These are phyloP conservation scores for Hemicordylus capensis DNA, from an alignment of 2,113 vertebrate genomes.

Conservation along the genomic window DNA sequence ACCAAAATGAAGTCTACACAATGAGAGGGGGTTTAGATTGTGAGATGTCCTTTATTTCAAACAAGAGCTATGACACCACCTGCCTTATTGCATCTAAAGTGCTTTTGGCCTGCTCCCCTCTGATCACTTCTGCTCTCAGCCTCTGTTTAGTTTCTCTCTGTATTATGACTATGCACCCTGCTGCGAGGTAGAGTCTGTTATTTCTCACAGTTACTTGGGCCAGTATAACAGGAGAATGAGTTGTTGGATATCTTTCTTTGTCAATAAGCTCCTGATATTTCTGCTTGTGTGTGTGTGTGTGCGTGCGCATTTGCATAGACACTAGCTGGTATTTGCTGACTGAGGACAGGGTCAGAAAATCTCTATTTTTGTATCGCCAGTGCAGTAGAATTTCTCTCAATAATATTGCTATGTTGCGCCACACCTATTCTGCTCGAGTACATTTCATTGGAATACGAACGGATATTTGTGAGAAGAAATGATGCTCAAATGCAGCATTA, in stretches of 20 bases:
- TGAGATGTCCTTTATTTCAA: background rate
- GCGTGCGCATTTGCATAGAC: slow-evolving; percentile 29
- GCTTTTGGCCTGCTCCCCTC: slow-evolving; percentile 53
- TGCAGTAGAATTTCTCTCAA: background rate
- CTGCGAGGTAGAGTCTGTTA: slow-evolving; percentile 24
- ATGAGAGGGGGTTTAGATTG: background rate
- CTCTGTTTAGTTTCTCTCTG: slow-evolving; percentile 31
- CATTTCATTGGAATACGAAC: slow-evolving; percentile 3
- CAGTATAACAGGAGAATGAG: slow-evolving; percentile 5
- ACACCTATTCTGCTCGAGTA: slow-evolving; percentile 34
- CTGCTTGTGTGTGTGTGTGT: too few species aligned
- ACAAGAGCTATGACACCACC: slow-evolving; percentile 21
- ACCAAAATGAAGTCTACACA: background rate
- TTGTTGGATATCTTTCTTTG: background rate
- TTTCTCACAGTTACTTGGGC: slow-evolving; percentile 6
- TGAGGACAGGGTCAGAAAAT: background rate
- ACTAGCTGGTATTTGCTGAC: slow-evolving; percentile 13
- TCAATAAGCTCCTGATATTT: background rate
- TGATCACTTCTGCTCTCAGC: slow-evolving; percentile 28
- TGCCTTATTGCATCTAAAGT: slow-evolving; percentile 65
- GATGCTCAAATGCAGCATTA: background rate
- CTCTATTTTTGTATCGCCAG: slow-evolving; percentile 53
- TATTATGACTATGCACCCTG: slow-evolving; percentile 53
- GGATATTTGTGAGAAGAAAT: background rate
- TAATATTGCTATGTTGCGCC: slow-evolving; percentile 25